Percentiles rank a stretch among this genome's conserved stretches.
Conservation (phyloP, 2,888 invertebrate species). For the Cynaeus angustus region DNA sequence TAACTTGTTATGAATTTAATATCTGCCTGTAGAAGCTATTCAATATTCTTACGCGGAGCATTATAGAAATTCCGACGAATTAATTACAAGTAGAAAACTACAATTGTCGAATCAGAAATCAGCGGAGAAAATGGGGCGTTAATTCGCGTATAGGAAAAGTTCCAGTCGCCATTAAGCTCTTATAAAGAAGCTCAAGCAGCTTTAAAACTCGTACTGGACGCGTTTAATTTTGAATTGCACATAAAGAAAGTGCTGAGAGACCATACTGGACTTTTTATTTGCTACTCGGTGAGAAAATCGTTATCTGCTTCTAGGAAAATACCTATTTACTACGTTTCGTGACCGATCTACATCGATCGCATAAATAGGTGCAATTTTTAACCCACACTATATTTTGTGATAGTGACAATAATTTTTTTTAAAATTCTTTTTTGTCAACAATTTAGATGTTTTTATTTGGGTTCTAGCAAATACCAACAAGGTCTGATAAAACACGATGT, state of each 20-base stretch:
- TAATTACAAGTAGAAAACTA: conserved; percentile 8
- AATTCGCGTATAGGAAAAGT: conserved; percentile 10
- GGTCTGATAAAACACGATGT: too few relatives aligned
- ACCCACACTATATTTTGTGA: too few relatives aligned
- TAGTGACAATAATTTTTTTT: too few relatives aligned
- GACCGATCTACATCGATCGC: conserved; percentile 12
- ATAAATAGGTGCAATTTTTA: too few relatives aligned
- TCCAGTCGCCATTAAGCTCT: conserved; percentile 6
- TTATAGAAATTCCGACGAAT: conserved; percentile 4
- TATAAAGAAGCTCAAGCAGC: conserved; percentile 27
- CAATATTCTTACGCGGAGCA: background rate
- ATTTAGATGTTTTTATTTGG: too few relatives aligned
- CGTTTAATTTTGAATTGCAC: conserved; percentile 41
- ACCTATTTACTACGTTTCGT: conserved; percentile 3
- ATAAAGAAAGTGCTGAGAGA: conserved; percentile 34
- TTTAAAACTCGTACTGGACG: conserved; percentile 22
- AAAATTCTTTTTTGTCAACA: too few relatives aligned
- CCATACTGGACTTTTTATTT: conserved; percentile 29
- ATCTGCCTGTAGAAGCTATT: background rate
- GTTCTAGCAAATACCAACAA: too few relatives aligned
- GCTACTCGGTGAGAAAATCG: conserved; percentile 16
- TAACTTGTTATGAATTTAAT: conserved; percentile 34
- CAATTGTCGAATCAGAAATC: background rate
- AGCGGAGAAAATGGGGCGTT: conserved; percentile 20
- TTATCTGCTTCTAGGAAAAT: conserved; percentile 25